A percentile compares a stretch with the other conserved stretches of the same genome.
Conservation (phyloP, 2,888 invertebrate genomes). For the Agonopterix arenella region DNA sequence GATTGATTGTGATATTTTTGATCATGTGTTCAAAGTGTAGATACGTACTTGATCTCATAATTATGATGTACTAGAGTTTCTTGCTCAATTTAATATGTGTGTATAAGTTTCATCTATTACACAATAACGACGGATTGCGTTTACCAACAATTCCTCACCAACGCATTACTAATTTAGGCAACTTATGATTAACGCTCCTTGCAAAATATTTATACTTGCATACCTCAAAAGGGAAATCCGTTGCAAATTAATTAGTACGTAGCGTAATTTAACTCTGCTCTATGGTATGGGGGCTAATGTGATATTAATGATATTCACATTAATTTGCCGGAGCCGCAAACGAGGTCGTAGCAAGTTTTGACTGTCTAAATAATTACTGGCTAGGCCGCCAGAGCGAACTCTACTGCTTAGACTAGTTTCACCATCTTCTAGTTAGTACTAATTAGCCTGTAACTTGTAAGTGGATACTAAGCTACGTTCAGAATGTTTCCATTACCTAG, state of each 20-base stretch:
- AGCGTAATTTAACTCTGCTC: constrained; percentile 28
- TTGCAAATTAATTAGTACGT: constrained; percentile 21
- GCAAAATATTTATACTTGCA: constrained; percentile 3
- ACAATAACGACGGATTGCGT: no score
- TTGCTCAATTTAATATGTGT: no score
- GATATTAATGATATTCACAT: constrained; percentile 58
- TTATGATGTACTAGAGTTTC: no score
- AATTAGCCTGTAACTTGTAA: constrained; percentile 11
- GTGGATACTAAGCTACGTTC: neutral
- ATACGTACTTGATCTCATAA: no score
- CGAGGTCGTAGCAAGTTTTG: constrained; percentile 50
- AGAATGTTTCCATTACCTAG: neutral
- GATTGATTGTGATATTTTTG: no score
- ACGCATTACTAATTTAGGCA: constrained; percentile 3
- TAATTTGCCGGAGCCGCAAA: constrained; percentile 49
- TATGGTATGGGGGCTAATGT: constrained; percentile 41
- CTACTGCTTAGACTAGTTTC: constrained; percentile 14
- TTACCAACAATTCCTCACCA: no score
- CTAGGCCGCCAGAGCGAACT: constrained; percentile 21
- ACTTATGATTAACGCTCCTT: constrained; percentile 7
- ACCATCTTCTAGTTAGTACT: constrained; percentile 10
- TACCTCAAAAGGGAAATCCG: constrained; percentile 11
- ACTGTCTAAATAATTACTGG: constrained; percentile 59
- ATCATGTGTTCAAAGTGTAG: no score
- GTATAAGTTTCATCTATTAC: no score